Evolutionary conservation across 2,113 vertebrate species (phyloP).

Genomic region (Tachysurus fulvidraco): DNA sequence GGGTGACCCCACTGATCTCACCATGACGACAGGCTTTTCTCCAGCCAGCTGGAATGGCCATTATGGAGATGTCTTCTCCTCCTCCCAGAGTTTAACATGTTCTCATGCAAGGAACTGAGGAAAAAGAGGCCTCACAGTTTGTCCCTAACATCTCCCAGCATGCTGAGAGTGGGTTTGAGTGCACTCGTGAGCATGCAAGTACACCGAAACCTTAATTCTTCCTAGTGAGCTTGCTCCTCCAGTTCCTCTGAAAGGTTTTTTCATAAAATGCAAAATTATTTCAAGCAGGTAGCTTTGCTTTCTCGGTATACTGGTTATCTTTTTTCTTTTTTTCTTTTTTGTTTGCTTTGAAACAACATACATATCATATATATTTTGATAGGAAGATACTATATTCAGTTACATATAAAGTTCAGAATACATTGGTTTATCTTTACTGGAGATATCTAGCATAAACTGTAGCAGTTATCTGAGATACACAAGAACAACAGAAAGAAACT

Average conservation of each 20-base stretch:
- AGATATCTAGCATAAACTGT: background rate
- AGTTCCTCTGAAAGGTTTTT: background rate
- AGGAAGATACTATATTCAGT: background rate
- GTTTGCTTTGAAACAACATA: background rate
- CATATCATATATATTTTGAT: background rate
- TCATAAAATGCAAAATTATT: background rate
- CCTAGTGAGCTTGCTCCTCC: background rate
- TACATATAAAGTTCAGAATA: background rate
- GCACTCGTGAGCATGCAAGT: background rate
- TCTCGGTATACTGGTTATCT: background rate
- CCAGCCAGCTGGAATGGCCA: conserved; percentile 51
- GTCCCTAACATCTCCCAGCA: background rate
- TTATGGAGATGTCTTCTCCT: conserved; percentile 15
- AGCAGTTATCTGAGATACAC: background rate
- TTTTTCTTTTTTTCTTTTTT: background rate
- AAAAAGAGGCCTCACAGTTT: background rate
- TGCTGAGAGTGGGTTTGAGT: background rate
- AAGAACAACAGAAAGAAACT: background rate
- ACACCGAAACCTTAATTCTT: background rate
- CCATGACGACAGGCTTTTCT: conserved; percentile 40
- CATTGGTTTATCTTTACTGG: background rate
- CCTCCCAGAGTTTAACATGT: conserved; percentile 25
- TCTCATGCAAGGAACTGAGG: conserved; percentile 2
- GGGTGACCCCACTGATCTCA: conserved; percentile 42
- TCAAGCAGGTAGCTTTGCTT: background rate